phyloP scores from a whole-genome alignment of 2,113 vertebrate genomes.

The Colistium nudipinnis region DNA sequence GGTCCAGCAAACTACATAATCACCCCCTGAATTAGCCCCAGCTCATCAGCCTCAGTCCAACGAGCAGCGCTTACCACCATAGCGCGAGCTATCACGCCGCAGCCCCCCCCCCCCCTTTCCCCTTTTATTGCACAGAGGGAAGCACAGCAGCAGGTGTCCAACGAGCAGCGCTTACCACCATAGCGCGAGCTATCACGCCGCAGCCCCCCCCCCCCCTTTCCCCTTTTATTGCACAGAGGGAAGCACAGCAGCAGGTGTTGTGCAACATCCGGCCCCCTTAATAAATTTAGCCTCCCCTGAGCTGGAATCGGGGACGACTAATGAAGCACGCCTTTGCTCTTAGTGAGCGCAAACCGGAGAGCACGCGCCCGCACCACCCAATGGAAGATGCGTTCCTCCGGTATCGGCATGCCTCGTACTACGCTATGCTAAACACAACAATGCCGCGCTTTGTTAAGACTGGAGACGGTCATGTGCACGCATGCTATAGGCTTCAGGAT shows the following conservation, averaged over 20 bases:
- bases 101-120: no score
- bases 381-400: slow-evolving; percentile 27
- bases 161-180: slow-evolving; percentile 92
- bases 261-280: slow-evolving; percentile 92
- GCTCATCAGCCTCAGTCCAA: slow-evolving; percentile 99
- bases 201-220: slow-evolving; percentile 74
- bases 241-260: slow-evolving; percentile 95
- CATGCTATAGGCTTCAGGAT: slow-evolving; percentile 35
- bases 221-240: slow-evolving; percentile 88
- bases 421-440: slow-evolving; percentile 22
- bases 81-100: slow-evolving; percentile 83
- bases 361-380: slow-evolving; percentile 3
- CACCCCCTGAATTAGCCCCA: slow-evolving; percentile 97
- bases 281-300: slow-evolving; percentile 88
- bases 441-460: slow-evolving; percentile 39
- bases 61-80: slow-evolving; percentile 92
- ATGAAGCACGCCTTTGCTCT: slow-evolving; percentile 89
- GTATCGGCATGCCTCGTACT: slow-evolving; percentile 27
- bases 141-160: slow-evolving; percentile 99
- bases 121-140: no score
- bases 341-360: slow-evolving; percentile 61
- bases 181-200: slow-evolving; percentile 84
- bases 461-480: slow-evolving; percentile 41
- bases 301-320: slow-evolving; percentile 77
- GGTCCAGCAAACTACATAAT: slow-evolving; percentile 99